Conservation (phyloP, 2,888 invertebrate species). For the Pimpla rufipes region DNA sequence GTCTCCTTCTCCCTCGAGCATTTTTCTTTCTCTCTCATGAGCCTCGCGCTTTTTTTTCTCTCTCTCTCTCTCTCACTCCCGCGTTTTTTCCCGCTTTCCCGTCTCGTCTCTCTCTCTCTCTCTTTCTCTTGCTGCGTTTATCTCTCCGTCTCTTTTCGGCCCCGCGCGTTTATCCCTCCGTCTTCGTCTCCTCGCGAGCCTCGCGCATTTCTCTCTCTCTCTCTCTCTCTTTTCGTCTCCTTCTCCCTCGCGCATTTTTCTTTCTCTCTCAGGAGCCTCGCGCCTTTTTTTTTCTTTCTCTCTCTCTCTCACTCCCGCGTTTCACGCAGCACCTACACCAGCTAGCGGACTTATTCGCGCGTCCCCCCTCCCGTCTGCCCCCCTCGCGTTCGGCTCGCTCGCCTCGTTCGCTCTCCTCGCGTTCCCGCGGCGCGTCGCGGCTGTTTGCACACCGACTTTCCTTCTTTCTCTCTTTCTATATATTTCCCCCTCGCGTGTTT, state of each 20-base stretch:
- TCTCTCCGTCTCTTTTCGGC: conserved; percentile 25
- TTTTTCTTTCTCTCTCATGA: too few species aligned
- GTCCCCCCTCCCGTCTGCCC: conserved; percentile 43
- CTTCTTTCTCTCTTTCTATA: conserved; percentile 40
- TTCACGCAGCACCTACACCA: conserved; percentile 28
- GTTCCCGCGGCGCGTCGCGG: conserved; percentile 14
- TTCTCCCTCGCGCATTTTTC: too few species aligned
- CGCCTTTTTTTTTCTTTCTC: too few species aligned
- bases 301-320: conserved; percentile 47
- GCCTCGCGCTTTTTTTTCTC: too few species aligned
- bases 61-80: too few species aligned
- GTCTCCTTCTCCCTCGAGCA: conserved; percentile 22
- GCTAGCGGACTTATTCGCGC: conserved; percentile 40
- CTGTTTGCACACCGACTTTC: conserved; percentile 24
- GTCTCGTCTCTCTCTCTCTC: too few species aligned
- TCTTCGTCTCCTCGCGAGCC: neutral
- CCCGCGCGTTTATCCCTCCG: neutral
- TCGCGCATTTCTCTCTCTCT: conserved; percentile 29
- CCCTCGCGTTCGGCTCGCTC: conserved; percentile 39
- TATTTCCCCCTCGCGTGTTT: conserved; percentile 47
- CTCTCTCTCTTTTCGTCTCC: conserved; percentile 18
- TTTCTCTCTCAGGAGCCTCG: too few species aligned
- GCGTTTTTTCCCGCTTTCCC: too few species aligned
- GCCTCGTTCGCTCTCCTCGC: conserved; percentile 49
- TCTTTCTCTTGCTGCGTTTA: neutral